These are phyloP conservation scores for Oithona nana DNA, from an alignment of 2,888 invertebrate species.

Conservation along the genomic window DNA sequence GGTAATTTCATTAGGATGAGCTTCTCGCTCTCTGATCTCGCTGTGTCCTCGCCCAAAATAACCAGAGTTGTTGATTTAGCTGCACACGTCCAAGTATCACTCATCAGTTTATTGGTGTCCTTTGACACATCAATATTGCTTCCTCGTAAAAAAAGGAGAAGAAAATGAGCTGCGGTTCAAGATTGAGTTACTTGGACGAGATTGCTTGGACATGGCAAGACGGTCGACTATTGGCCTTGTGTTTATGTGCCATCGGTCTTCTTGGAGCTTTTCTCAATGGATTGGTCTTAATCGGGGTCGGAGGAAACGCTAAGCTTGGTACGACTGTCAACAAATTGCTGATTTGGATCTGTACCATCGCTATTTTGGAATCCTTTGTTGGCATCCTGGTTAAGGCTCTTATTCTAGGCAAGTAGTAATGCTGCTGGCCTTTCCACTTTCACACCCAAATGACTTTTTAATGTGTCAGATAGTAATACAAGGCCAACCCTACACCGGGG, in stretches of 20 bases:
- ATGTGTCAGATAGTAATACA: no score
- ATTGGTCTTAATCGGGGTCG: not conserved
- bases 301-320: not conserved
- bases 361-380: not conserved
- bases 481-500: no score
- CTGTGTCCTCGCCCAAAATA: no score
- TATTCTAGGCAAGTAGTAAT: not conserved
- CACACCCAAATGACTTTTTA: no score
- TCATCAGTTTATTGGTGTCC: no score
- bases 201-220: not conserved
- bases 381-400: not conserved
- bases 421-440: no score
- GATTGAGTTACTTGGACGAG: not conserved
- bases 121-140: no score
- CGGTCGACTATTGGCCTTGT: not conserved
- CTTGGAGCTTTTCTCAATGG: not conserved
- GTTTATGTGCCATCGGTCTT: not conserved
- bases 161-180: not conserved
- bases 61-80: no score
- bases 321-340: conserved; percentile 3
- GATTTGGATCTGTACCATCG: not conserved
- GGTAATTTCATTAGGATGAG: no score
- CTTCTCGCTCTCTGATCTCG: no score
- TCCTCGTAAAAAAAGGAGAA: no score
- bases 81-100: no score